phyloP scores from a whole-genome alignment of 2,113 vertebrate species.

The Dromiciops gliroides region DNA sequence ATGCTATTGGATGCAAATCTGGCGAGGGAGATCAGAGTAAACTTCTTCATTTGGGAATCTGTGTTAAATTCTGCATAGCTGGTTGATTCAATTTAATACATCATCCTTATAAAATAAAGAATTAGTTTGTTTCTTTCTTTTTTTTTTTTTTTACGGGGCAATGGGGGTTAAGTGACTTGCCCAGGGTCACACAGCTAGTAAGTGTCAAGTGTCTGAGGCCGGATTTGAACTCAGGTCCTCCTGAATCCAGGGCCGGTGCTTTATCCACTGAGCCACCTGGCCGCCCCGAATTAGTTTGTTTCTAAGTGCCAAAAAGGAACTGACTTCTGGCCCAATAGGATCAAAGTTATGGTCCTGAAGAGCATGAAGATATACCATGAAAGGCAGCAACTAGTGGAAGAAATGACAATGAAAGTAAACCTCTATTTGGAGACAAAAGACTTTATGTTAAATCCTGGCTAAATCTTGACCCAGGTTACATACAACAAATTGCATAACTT shows the following conservation, averaged over 20 bases:
- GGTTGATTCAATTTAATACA: conserved; percentile 72
- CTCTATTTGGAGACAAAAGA: not conserved
- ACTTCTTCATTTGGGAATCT: conserved; percentile 69
- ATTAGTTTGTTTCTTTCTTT: too few species aligned
- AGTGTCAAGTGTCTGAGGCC: too few species aligned
- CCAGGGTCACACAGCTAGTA: too few species aligned
- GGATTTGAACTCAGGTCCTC: too few species aligned
- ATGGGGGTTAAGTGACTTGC: too few species aligned
- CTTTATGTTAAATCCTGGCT: not conserved
- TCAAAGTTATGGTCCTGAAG: conserved; percentile 34
- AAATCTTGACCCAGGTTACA: not conserved
- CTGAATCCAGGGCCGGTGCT: too few species aligned
- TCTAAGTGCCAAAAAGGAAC: conserved; percentile 55
- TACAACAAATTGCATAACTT: not conserved
- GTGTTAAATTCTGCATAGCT: conserved; percentile 73
- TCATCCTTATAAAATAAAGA: conserved; percentile 68
- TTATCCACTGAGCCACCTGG: too few species aligned
- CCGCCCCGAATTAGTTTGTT: too few species aligned
- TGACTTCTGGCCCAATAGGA: conserved; percentile 23
- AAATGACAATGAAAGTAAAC: not conserved
- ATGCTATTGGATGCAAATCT: conserved; percentile 67
- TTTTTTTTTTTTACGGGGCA: too few species aligned
- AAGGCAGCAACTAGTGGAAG: not conserved
- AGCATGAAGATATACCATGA: conserved; percentile 10
- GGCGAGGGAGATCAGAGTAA: conserved; percentile 74